Conservation (phyloP, 92 coral and sea anemone genomes). For the Palythoa grandiflora region DNA sequence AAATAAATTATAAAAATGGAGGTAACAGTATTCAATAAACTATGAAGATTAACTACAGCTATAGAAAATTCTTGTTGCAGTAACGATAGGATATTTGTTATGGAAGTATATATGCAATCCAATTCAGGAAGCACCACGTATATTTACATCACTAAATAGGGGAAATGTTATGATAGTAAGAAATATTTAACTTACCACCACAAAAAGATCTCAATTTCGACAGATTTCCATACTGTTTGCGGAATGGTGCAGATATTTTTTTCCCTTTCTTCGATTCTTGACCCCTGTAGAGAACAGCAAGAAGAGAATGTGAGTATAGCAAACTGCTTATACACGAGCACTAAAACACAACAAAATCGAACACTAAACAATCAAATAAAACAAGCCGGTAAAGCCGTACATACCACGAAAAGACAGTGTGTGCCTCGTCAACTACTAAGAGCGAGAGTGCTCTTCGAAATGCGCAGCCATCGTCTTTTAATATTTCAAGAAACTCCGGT, state of each 20-base stretch:
- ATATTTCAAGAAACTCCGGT: constrained; percentile 7
- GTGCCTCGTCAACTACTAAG: constrained; percentile 10
- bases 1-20: background rate
- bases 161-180: background rate
- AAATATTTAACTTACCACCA: constrained; percentile 21
- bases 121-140: background rate
- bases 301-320: constrained; percentile 16
- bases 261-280: constrained; percentile 27
- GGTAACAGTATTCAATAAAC: background rate
- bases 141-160: background rate
- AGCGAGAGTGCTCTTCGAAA: constrained; percentile 1
- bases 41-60: constrained; percentile 1
- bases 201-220: constrained; percentile 47
- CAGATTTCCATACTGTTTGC: constrained; percentile 44
- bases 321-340: background rate
- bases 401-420: constrained; percentile 42
- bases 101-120: background rate
- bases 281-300: constrained; percentile 28
- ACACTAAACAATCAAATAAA: constrained; percentile 3
- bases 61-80: background rate
- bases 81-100: background rate
- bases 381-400: background rate
- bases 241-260: constrained; percentile 5
- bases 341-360: background rate
- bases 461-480: constrained; percentile 1